Evolutionary conservation across 2,113 vertebrate species (phyloP).

Genomic region (Garra rufa): DNA sequence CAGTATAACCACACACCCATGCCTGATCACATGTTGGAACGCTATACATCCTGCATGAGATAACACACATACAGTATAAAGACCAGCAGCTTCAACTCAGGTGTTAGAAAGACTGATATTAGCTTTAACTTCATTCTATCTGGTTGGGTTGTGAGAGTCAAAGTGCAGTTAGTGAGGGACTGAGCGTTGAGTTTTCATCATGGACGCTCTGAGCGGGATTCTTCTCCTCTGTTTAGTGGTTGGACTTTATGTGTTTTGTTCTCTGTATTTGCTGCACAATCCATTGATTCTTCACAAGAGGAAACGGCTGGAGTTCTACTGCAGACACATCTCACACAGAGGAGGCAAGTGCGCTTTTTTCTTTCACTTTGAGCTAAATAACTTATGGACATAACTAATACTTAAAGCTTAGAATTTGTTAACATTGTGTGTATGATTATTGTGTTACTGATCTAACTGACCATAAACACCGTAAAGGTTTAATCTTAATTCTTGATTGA

Average conservation of each 20-base stretch:
- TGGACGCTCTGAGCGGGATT: not conserved
- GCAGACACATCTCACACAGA: constrained; percentile 81
- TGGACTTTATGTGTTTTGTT: constrained; percentile 54
- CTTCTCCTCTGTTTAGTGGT: not conserved
- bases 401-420: not conserved
- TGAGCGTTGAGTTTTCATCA: not conserved
- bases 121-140: not conserved
- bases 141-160: not conserved
- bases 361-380: not conserved
- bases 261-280: constrained; percentile 80
- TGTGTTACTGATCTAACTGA: too few relatives aligned
- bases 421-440: not conserved
- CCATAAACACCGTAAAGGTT: not conserved
- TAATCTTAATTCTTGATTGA: not conserved
- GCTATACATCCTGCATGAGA: not conserved
- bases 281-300: constrained; percentile 81
- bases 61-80: constrained; percentile 10
- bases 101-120: not conserved
- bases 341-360: constrained; percentile 74
- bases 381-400: not conserved
- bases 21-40: constrained; percentile 30
- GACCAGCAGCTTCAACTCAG: not conserved
- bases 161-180: not conserved
- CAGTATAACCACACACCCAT: constrained; percentile 26
- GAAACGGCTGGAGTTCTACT: constrained; percentile 69